Evolutionary conservation across 2,888 invertebrate species (phyloP).

Genomic region (Cosmorhoe ocellata): DNA sequence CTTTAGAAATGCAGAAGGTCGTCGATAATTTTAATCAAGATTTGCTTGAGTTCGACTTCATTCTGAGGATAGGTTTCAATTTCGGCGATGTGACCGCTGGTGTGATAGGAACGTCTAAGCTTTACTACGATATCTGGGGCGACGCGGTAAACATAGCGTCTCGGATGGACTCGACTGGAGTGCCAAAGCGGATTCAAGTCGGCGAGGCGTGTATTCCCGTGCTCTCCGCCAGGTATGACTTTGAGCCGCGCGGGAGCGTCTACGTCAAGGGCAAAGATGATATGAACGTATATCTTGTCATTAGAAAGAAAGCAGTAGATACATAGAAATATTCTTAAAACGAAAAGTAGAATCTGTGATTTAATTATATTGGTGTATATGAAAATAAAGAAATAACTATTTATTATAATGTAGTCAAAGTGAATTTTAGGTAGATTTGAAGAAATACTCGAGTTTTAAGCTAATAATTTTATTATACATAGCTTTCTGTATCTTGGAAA

Average conservation of each 20-base stretch:
- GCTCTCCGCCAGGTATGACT: constrained; percentile 89
- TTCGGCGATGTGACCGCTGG: constrained; percentile 98
- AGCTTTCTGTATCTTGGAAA: constrained; percentile 48
- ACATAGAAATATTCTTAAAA: constrained; percentile 41
- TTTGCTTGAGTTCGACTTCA: constrained; percentile 93
- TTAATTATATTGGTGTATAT: constrained; percentile 55
- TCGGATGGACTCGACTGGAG: constrained; percentile 98
- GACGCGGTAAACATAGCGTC: constrained; percentile 99
- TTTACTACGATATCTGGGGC: constrained; percentile 99
- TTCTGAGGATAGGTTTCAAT: constrained; percentile 94
- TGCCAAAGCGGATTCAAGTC: constrained; percentile 92
- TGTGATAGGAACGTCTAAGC: constrained; percentile 96
- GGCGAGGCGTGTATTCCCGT: constrained; percentile 88
- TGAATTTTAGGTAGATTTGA: constrained; percentile 51
- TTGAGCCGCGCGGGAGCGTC: constrained; percentile 96
- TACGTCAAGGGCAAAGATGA: constrained; percentile 98
- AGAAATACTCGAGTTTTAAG: constrained; percentile 63
- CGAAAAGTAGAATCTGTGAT: constrained; percentile 79
- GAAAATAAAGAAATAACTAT: constrained; percentile 45
- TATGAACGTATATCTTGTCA: constrained; percentile 94
- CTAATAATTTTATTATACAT: constrained; percentile 56
- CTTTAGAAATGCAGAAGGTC: constrained; percentile 93
- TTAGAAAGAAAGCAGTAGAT: constrained; percentile 73
- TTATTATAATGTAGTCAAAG: constrained; percentile 53
- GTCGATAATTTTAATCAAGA: constrained; percentile 94